A percentile compares a stretch with the other conserved stretches of the same genome.
Evolutionary conservation across 2,888 invertebrate genomes (phyloP).

Genomic region (Athetis lepigone): DNA sequence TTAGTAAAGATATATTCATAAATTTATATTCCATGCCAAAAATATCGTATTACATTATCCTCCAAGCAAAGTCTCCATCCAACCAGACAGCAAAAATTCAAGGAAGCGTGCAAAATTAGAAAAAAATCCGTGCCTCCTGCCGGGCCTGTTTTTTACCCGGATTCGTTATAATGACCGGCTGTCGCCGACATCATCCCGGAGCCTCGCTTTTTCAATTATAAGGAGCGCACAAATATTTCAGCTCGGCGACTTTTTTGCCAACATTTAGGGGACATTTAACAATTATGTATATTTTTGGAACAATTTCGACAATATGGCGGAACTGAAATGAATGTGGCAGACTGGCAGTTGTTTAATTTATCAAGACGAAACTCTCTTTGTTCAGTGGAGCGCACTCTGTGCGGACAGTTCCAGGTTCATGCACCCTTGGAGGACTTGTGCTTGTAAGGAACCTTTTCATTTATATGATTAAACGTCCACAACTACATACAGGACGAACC

Average conservation of each 20-base stretch:
- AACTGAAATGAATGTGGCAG: constrained; percentile 11
- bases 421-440: neutral
- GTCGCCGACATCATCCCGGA: constrained; percentile 52
- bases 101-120: constrained; percentile 54
- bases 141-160: constrained; percentile 49
- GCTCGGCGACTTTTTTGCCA: constrained; percentile 36
- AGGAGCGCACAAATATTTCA: constrained; percentile 50
- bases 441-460: neutral
- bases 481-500: no score
- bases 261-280: constrained; percentile 53
- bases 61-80: neutral
- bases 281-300: constrained; percentile 50
- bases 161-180: constrained; percentile 63
- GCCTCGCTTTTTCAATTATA: constrained; percentile 61
- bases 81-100: constrained; percentile 15
- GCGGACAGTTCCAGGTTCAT: neutral
- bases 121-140: constrained; percentile 33
- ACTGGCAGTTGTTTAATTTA: constrained; percentile 31
- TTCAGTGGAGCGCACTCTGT: neutral
- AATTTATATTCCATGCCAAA: constrained; percentile 20
- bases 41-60: constrained; percentile 31
- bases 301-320: constrained; percentile 33
- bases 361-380: constrained; percentile 16
- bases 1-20: neutral
- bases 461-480: neutral